Evolutionary conservation across 2,888 invertebrate species (phyloP), one percentile per base, ranked within the genome.

Genomic region (Cryptocephalus primarius): DNA sequence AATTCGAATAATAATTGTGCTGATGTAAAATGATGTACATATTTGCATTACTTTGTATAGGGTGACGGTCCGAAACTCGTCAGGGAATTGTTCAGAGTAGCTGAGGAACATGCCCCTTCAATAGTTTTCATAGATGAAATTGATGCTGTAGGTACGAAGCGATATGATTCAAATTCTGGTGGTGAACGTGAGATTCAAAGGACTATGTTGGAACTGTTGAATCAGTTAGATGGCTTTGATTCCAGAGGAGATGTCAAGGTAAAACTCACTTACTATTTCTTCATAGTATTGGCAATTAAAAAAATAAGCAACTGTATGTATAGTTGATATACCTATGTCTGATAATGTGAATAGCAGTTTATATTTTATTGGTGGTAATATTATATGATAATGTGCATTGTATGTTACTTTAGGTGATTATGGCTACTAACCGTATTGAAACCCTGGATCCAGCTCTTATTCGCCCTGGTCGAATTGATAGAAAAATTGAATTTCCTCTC

Each of bases 111-210:
- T 74, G 96, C 99, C 0, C 99, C 99, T 0, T 96, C 97, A 1
- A 99, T 99, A 70, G 96, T 99, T 9, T 99, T 99, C 66, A 99
- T 99, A 61, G 99, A 99, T 77, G 99, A 99, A 79, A 99, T 99
- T 62, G 99, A 99, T 77, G 97, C 97, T 32, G 92, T 97, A 10
- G 97, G 97, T 48, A 97, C 96, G 8, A 99, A 97, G 73, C 82
- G 95, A 68, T 99, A 97, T 68, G 99, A 99, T 66, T 97, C 97
- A 1, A 99, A 99, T 71, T 97, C 96, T 44, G 99, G 99, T 36
- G 99, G 99, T 48, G 99, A 99, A 69, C 80, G 97, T 53, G 99
- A 99, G 79, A 99, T 99, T 68, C 99, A 99, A 71, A 81, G 99
- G 68, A 99, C 99, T 48, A 99, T 99, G 99, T 82, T 99, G 72